phyloP scores from a whole-genome alignment of 2,888 invertebrate genomes.

The Dexiosoma caninum region DNA sequence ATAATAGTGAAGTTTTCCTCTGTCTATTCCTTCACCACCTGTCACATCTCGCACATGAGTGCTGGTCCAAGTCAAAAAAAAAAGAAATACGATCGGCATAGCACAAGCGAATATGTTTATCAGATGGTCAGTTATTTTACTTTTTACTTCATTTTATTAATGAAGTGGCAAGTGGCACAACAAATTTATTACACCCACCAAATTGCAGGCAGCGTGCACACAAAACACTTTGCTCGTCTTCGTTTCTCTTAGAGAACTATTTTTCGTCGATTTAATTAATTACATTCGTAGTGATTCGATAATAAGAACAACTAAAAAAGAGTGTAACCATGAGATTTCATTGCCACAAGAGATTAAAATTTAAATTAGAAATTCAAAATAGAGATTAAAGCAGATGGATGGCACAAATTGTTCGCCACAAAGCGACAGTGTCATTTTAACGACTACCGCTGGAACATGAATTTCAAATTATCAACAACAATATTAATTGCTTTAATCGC shows the following conservation, averaged over 20 bases:
- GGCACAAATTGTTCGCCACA: background rate
- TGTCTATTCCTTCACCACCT: too few species aligned
- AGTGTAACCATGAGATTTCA: slow-evolving; percentile 49
- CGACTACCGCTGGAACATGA: slow-evolving; percentile 53
- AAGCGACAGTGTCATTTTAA: slow-evolving; percentile 43
- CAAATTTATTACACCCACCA: background rate
- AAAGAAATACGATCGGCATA: too few species aligned
- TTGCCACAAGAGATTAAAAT: slow-evolving; percentile 52
- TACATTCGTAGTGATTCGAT: background rate
- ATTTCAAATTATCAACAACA: slow-evolving; percentile 30
- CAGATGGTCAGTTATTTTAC: too few species aligned
- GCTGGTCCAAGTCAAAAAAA: too few species aligned
- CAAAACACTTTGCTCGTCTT: background rate
- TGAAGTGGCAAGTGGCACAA: too few species aligned
- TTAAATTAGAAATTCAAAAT: slow-evolving; percentile 24
- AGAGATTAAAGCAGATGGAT: slow-evolving; percentile 12
- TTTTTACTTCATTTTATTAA: too few species aligned
- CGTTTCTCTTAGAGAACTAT: background rate
- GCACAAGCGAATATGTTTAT: too few species aligned
- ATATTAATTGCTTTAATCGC: slow-evolving; percentile 11
- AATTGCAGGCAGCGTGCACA: background rate
- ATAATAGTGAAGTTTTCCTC: too few species aligned
- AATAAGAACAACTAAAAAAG: background rate
- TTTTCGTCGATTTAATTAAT: slow-evolving; percentile 1
- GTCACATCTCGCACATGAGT: too few species aligned